These are phyloP conservation scores for Takifugu ocellatus DNA, from an alignment of 2,797 vertebrate species.

Conservation along the genomic window DNA sequence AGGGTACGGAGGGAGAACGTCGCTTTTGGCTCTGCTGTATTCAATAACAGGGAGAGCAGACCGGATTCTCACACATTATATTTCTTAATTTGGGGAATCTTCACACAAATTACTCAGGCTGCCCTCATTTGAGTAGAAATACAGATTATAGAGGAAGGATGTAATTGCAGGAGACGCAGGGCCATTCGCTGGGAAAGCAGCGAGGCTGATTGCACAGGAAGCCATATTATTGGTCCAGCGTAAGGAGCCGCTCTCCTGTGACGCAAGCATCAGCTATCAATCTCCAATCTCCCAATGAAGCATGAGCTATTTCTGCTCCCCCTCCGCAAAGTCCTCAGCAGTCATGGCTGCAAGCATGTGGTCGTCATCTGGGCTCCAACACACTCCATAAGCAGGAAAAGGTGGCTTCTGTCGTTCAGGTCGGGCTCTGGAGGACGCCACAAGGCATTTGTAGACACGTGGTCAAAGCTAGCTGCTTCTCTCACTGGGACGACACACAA, in stretches of 20 bases:
- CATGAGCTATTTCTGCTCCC: not conserved
- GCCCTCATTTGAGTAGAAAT: slow-evolving; percentile 67
- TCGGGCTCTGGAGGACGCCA: slow-evolving; percentile 62
- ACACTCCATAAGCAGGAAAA: slow-evolving; percentile 3
- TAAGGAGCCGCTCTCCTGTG: slow-evolving; percentile 51
- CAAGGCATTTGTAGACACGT: slow-evolving; percentile 53
- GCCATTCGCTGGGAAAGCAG: slow-evolving; percentile 58
- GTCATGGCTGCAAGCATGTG: slow-evolving; percentile 20
- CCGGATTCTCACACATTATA: slow-evolving; percentile 68
- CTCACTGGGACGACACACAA: slow-evolving; percentile 52
- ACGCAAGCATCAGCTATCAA: slow-evolving; percentile 16
- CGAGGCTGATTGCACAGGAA: slow-evolving; percentile 74
- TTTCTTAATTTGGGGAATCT: slow-evolving; percentile 77
- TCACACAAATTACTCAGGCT: slow-evolving; percentile 71
- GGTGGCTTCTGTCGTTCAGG: slow-evolving; percentile 30
- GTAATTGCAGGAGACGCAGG: slow-evolving; percentile 73
- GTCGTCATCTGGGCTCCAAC: slow-evolving; percentile 19
- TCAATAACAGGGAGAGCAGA: slow-evolving; percentile 69
- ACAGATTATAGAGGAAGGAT: slow-evolving; percentile 68
- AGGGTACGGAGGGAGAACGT: slow-evolving; percentile 45
- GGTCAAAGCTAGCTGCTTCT: slow-evolving; percentile 35
- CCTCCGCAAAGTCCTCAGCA: slow-evolving; percentile 14
- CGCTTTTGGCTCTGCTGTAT: slow-evolving; percentile 68
- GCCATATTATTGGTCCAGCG: slow-evolving; percentile 63
- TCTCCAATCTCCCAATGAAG: slow-evolving; percentile 7